Evolutionary conservation across 2,113 vertebrate species (phyloP).

Genomic region (Circaetus cinerascens): DNA sequence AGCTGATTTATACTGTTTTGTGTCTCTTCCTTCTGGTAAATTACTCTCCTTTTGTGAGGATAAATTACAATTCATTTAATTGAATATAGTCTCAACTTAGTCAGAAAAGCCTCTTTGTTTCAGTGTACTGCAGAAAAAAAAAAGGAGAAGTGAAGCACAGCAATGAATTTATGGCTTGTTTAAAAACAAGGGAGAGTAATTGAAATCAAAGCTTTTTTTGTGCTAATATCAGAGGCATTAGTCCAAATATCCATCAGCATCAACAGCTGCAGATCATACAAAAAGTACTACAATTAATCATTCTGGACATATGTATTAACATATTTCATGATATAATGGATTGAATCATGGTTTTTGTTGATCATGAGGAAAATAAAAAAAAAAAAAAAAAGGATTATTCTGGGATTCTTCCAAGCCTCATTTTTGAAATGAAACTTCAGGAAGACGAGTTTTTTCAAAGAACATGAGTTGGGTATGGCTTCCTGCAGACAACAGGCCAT

Average conservation of each 20-base stretch:
- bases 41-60: neutral
- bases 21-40: neutral
- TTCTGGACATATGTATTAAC: neutral
- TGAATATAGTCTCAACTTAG: neutral
- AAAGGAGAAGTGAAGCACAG: neutral
- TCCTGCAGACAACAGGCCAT: neutral
- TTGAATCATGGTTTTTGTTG: neutral
- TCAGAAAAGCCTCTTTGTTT: neutral
- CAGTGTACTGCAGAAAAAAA: neutral
- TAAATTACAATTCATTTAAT: neutral
- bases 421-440: neutral
- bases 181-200: neutral
- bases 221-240: neutral
- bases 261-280: neutral
- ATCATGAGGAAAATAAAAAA: neutral
- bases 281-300: neutral
- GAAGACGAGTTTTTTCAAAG: neutral
- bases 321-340: neutral
- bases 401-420: neutral
- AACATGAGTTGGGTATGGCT: neutral
- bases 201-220: conserved; percentile 13
- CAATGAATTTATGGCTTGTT: neutral
- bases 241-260: neutral
- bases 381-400: neutral
- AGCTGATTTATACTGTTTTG: neutral